These are phyloP conservation scores for Drosophila mercatorum DNA, from an alignment of 2,888 invertebrate genomes.

Conservation along the genomic window DNA sequence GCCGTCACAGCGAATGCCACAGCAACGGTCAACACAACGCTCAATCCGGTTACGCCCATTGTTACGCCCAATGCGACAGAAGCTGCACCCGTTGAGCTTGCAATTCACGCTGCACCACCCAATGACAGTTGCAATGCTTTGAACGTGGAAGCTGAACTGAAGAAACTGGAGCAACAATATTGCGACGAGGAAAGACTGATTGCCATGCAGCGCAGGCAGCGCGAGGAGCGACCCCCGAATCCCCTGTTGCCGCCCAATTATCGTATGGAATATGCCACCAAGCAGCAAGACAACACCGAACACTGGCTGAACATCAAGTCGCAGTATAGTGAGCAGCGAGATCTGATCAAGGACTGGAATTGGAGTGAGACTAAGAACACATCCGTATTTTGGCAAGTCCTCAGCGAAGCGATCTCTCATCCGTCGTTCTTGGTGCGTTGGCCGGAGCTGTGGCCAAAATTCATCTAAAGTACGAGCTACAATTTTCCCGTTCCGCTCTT, in stretches of 20 bases:
- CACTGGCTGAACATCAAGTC: slow-evolving; percentile 81
- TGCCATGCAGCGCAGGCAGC: slow-evolving; percentile 52
- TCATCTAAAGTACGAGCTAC: slow-evolving; percentile 41
- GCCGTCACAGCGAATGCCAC: slow-evolving; percentile 15
- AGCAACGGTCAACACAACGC: slow-evolving; percentile 21
- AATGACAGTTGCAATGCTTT: slow-evolving; percentile 65
- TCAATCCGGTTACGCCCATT: slow-evolving; percentile 28
- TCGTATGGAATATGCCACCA: slow-evolving; percentile 29
- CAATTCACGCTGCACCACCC: not conserved
- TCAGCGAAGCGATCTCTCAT: slow-evolving; percentile 69
- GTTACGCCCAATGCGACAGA: slow-evolving; percentile 35
- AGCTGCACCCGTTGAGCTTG: slow-evolving; percentile 28
- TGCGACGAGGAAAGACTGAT: slow-evolving; percentile 75
- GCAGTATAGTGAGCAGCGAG: slow-evolving; percentile 67
- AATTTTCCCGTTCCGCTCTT: slow-evolving; percentile 7
- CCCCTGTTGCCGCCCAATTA: slow-evolving; percentile 46
- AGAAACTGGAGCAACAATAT: slow-evolving; percentile 78
- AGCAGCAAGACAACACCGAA: slow-evolving; percentile 43
- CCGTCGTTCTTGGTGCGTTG: slow-evolving; percentile 66
- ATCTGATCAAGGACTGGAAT: slow-evolving; percentile 15
- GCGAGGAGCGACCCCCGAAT: slow-evolving; percentile 47
- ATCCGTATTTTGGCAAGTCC: slow-evolving; percentile 75
- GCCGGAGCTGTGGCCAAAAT: slow-evolving; percentile 60
- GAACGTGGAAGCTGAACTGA: slow-evolving; percentile 81
- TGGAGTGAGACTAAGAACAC: slow-evolving; percentile 44